phyloP scores from a whole-genome alignment of 2,888 invertebrate genomes.

The Crocallis elinguaria region DNA sequence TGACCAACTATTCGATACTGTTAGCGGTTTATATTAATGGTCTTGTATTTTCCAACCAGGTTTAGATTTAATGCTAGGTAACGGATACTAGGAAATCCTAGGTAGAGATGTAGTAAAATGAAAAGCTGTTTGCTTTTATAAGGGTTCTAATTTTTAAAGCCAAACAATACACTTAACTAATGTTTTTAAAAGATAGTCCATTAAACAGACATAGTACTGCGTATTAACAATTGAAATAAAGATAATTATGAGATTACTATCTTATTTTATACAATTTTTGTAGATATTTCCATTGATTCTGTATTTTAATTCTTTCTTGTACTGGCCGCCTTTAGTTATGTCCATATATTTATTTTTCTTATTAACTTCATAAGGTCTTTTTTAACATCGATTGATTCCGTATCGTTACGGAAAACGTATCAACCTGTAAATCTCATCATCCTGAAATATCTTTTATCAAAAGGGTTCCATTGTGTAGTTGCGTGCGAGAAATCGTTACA shows the following conservation, averaged over 20 bases:
- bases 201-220: no score
- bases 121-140: background rate
- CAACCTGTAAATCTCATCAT: conserved; percentile 11
- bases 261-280: no score
- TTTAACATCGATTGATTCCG: background rate
- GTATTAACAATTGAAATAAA: no score
- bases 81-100: no score
- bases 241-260: no score
- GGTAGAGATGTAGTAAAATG: background rate
- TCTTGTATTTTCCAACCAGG: conserved; percentile 21
- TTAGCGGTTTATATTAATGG: conserved; percentile 31
- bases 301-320: no score
- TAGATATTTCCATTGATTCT: no score
- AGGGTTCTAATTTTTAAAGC: no score
- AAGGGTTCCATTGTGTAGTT: conserved; percentile 28
- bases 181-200: no score
- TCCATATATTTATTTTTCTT: no score
- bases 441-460: conserved; percentile 22
- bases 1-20: conserved; percentile 21
- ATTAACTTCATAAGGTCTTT: no score
- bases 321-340: no score
- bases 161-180: background rate
- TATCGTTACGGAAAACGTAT: conserved; percentile 12
- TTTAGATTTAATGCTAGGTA: conserved; percentile 15
- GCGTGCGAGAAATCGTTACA: conserved; percentile 32